Percentiles rank a stretch among this genome's conserved stretches.
phyloP scores from a whole-genome alignment of 1,140 invertebrate genomes.

The Penaeus chinensis region DNA sequence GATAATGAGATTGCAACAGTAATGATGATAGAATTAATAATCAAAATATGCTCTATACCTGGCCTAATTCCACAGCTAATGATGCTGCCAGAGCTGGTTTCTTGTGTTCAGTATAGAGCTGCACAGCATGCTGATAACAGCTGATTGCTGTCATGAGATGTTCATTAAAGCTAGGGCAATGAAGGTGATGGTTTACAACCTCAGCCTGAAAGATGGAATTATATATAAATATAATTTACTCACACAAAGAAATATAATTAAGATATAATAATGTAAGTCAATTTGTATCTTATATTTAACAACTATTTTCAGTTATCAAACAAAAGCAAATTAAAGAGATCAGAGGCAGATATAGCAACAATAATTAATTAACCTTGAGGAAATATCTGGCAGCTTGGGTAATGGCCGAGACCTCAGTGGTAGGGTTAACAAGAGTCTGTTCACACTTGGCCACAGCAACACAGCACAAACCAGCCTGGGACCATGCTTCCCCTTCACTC shows the following conservation, averaged over 20 bases:
- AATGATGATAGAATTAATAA: background rate
- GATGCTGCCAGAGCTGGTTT: conserved; percentile 53
- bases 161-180: conserved; percentile 51
- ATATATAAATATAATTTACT: no score
- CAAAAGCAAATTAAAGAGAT: background rate
- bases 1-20: no score
- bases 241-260: no score
- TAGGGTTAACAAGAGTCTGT: conserved; percentile 57
- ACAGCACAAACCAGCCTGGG: conserved; percentile 61
- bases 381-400: conserved; percentile 60
- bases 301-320: no score
- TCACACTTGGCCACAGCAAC: conserved; percentile 59
- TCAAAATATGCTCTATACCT: conserved; percentile 7
- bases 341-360: background rate
- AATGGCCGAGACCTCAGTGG: conserved; percentile 57
- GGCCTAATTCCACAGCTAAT: conserved; percentile 45
- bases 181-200: conserved; percentile 38
- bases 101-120: conserved; percentile 46
- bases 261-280: no score
- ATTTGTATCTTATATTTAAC: no score
- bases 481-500: conserved; percentile 61
- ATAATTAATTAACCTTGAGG: conserved; percentile 45
- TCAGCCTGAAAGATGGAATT: conserved; percentile 32
- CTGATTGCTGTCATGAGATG: conserved; percentile 56
- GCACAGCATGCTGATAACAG: conserved; percentile 54